Base-by-base conservation (phyloP, 1,140 invertebrate genomes). In the Drosophila nigromelanica region DNA sequence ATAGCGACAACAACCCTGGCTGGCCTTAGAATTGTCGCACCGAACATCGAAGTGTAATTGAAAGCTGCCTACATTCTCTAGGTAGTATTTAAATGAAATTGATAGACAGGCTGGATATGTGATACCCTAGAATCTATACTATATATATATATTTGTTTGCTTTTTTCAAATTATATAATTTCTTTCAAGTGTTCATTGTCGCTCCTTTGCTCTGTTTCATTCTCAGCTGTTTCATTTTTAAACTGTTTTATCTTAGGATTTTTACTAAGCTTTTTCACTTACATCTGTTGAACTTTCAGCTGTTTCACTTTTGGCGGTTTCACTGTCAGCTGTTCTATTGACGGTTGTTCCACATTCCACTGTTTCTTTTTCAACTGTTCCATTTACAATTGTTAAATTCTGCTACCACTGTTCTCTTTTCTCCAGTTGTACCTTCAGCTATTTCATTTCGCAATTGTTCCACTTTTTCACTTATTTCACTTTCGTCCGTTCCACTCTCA, bases 101-200 rank as follows among this genome's bases (percentile, higher is more conserved):
- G 50, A 45, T 14, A 54, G 18, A 64, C 35, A 55, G 40, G 58
- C 67, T 68, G 60, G 63, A 60, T 54, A 68, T 73, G 70, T 73
- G 70, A 68, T 73, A 73, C 63, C 70, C 70, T 60, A 14, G 8
- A 52, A 14, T 30, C 27, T 30, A 7, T 12, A 4, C 45, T 27
- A 24, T 14, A 6, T 40, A 24, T 14, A 6, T 40, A 6, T 14
- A 40, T 40, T n/a, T 6, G 12, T 40, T 14, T 6, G 0, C 5
- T 14, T 14, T n/a, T 5, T n/a, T 1, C 12, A 5, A 40, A n/a
- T n/a, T n/a, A 40, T 48, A 21, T 18, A 12, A 15, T 43, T 43
- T 43, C 43, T 18, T 21, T 7, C 43, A 24, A 21, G 15, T 45
- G 43, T 21, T 21, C 43, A 15, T 4, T 7, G 0, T 45, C 18